Percentiles rank a stretch among this genome's conserved stretches.
phyloP scores from a whole-genome alignment of 2,797 vertebrate species.

The Agapornis canus region DNA sequence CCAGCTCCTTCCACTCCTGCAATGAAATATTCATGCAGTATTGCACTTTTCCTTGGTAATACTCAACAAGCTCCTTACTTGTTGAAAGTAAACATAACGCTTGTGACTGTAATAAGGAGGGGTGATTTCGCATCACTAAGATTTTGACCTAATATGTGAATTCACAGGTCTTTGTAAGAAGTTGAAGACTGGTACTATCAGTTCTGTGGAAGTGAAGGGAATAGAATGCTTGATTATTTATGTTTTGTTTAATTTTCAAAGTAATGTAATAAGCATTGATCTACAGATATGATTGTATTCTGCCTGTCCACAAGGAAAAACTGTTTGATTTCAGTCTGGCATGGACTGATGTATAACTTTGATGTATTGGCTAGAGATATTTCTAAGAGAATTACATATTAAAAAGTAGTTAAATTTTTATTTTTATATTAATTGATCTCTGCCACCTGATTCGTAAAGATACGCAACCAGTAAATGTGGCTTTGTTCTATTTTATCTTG shows the following conservation, averaged over 20 bases:
- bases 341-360: constrained; percentile 26
- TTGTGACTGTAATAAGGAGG: neutral
- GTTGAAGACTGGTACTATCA: neutral
- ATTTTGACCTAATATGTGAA: neutral
- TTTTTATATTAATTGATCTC: constrained; percentile 50
- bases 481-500: constrained; percentile 57
- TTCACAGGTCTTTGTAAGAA: neutral
- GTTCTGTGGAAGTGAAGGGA: neutral
- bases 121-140: neutral
- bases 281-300: constrained; percentile 44
- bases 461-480: constrained; percentile 20
- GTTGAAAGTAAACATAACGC: neutral
- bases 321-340: constrained; percentile 27
- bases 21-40: neutral
- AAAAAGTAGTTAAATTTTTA: constrained; percentile 48
- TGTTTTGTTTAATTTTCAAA: constrained; percentile 39
- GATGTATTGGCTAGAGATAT: constrained; percentile 44
- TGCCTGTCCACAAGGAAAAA: neutral
- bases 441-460: constrained; percentile 34
- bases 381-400: constrained; percentile 48
- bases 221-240: constrained; percentile 45
- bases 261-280: constrained; percentile 32
- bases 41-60: neutral
- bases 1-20: neutral
- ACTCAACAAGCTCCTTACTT: neutral